Evolutionary conservation across 2,113 vertebrate genomes (phyloP).

Genomic region (Brachypodius melanocephalos): DNA sequence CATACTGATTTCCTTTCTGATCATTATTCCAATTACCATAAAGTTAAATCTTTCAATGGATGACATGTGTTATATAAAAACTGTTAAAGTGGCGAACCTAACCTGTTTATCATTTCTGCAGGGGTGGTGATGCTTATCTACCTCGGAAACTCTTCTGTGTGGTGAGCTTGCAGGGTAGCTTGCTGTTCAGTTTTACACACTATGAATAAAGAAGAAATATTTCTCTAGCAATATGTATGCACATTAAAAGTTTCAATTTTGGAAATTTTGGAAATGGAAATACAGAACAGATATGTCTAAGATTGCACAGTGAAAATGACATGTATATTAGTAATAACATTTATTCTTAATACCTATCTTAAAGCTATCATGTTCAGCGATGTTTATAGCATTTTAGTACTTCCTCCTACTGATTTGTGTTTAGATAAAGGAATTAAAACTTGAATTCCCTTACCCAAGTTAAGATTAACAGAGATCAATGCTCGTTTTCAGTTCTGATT

Average conservation of each 20-base stretch:
- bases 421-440: background rate
- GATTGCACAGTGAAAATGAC: background rate
- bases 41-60: conserved; percentile 60
- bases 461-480: background rate
- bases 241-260: background rate
- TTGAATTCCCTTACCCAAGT: background rate
- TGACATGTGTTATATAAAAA: conserved; percentile 36
- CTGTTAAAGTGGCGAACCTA: background rate
- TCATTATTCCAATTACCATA: conserved; percentile 49
- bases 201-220: background rate
- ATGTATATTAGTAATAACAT: background rate
- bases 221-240: background rate
- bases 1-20: conserved; percentile 43
- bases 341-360: background rate
- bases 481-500: background rate
- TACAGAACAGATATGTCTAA: background rate
- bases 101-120: background rate
- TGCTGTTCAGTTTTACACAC: background rate
- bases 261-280: background rate
- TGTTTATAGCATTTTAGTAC: background rate
- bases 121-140: background rate
- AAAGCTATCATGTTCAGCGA: background rate
- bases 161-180: background rate
- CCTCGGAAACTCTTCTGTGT: background rate
- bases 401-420: background rate